Evolutionary conservation across 1,140 invertebrate species (phyloP).

Genomic region (Sweltsa coloradensis): DNA sequence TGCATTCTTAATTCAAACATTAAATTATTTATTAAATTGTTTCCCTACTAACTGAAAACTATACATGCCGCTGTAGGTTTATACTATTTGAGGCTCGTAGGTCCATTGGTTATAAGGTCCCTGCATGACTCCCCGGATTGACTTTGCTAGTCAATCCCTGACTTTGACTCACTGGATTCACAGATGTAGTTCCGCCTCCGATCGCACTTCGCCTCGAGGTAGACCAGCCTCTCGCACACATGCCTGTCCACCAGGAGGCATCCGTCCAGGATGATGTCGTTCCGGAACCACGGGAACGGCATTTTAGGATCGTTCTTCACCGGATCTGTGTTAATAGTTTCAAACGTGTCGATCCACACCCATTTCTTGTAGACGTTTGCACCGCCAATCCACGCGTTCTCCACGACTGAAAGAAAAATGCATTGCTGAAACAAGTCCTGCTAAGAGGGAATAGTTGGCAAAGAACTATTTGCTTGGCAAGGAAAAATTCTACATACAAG

Average conservation of each 20-base stretch:
- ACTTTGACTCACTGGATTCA: slow-evolving; percentile 29
- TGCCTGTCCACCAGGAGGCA: slow-evolving; percentile 35
- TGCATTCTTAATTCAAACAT: too few species aligned
- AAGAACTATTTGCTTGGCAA: too few species aligned
- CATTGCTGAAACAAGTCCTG: too few species aligned
- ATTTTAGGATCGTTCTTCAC: neutral
- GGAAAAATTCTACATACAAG: too few species aligned
- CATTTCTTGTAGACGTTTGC: slow-evolving; percentile 15
- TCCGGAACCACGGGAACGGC: neutral
- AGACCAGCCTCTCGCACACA: slow-evolving; percentile 25
- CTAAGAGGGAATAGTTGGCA: too few species aligned
- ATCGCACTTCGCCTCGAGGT: slow-evolving; percentile 31
- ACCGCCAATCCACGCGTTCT: slow-evolving; percentile 24
- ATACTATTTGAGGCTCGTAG: too few species aligned
- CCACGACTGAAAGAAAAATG: slow-evolving; percentile 17
- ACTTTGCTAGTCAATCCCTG: too few species aligned
- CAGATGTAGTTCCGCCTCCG: slow-evolving; percentile 34
- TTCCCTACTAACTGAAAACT: too few species aligned
- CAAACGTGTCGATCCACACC: slow-evolving; percentile 18
- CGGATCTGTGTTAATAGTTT: neutral
- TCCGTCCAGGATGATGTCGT: slow-evolving; percentile 17
- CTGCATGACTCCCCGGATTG: too few species aligned
- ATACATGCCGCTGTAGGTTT: too few species aligned
- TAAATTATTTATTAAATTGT: too few species aligned
- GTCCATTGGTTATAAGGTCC: too few species aligned